Evolutionary conservation across 1,140 invertebrate species (phyloP).

Genomic region (Hylaeus anthracinus): DNA sequence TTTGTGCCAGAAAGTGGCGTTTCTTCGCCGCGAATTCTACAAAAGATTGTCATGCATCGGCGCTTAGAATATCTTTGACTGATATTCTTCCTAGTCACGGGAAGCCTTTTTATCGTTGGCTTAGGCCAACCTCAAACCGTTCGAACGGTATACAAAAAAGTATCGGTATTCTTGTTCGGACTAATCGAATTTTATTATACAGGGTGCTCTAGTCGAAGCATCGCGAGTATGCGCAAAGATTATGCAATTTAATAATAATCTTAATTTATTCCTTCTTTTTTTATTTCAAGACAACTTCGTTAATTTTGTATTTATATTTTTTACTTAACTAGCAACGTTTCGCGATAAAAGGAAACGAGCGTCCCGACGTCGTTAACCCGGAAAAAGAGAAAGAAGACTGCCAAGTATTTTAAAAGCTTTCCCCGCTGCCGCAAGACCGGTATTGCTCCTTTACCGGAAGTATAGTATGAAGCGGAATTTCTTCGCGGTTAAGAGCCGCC

Average conservation of each 20-base stretch:
- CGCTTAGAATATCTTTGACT: conserved; percentile 22
- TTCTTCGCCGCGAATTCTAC: background rate
- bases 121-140: background rate
- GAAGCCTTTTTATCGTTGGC: conserved; percentile 12
- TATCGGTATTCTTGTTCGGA: background rate
- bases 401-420: conserved; percentile 44
- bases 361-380: conserved; percentile 32
- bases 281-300: background rate
- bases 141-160: conserved; percentile 27
- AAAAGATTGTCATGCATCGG: conserved; percentile 26
- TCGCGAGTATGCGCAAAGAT: too few relatives aligned
- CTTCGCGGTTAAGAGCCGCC: background rate
- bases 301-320: background rate
- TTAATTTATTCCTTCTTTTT: background rate
- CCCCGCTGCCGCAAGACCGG: conserved; percentile 21
- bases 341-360: conserved; percentile 26
- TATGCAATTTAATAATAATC: too few relatives aligned
- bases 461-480: conserved; percentile 16
- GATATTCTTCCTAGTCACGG: conserved; percentile 18
- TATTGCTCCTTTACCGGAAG: conserved; percentile 40
- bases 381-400: conserved; percentile 48
- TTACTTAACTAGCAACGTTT: background rate
- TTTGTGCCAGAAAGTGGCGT: background rate
- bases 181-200: too few relatives aligned
- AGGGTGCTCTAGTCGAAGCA: too few relatives aligned